Base-by-base conservation (phyloP, 37 sponge, comb jelly and placozoan genomes). In the Sycon ciliatum region DNA sequence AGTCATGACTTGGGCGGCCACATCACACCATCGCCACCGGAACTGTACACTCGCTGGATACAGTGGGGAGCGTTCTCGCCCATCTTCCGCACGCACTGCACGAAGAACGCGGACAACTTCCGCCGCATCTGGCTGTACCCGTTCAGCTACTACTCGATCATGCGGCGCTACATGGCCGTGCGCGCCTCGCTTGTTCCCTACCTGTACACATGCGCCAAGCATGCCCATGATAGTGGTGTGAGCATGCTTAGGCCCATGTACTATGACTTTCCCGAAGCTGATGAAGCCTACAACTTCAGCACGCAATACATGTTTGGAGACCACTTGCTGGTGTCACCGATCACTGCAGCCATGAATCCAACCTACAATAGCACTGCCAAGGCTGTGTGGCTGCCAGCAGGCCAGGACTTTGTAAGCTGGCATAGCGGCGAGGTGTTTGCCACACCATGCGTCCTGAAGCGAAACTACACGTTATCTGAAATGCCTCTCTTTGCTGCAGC, bases 41-140 rank as follows among this genome's bases (percentile, higher is more conserved):
- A 86, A 34, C 76, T 86, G 24, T 82, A 82, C 55, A 82, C 83
- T 20, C 76, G 79, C 39, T 86, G 87, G 87, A 63, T 86, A 27
- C 87, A 86, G 72, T 86, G 87, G 87, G 87, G 87, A 2, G 69
- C 79, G 24, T 82, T 82, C 63, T 86, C 87, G 4, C 87, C 87
- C 31, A 78, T 86, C 27, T 82, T 86, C 68, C 64, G 87, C 13
- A 86, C 82, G 1, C 87, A 86, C 76, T 79, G 82, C 53, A 76
- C 82, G 3, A 86, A 86, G 66, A 62, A 86, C 54, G 23, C 75
- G 2, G 38, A 38, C 24, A 78, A 74, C 27, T 63, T 64, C 58
- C 63, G 87, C 11, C 36, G 77, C 16, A 81, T 82, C 20, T 86
- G 87, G 87, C 40, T 86, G 20, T 86, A 71, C 52, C 79, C 87